Evolutionary conservation across 2,888 invertebrate genomes (phyloP).

Genomic region (Ennomos quercinarius): DNA sequence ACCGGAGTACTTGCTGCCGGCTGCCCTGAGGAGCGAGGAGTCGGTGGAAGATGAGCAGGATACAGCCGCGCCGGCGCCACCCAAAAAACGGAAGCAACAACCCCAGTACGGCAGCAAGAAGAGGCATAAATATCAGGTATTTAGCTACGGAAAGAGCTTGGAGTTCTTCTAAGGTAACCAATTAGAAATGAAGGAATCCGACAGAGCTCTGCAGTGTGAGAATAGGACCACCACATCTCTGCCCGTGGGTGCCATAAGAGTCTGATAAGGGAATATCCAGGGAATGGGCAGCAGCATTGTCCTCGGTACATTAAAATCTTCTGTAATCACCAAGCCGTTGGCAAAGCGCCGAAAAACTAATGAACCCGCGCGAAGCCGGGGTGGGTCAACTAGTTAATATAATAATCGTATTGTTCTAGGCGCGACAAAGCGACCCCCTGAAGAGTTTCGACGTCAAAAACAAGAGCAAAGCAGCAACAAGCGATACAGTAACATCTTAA

Average conservation of each 20-base stretch:
- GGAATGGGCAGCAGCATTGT: too few relatives aligned
- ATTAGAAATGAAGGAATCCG: too few relatives aligned
- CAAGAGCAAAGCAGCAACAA: conserved; percentile 72
- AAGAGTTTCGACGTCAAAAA: conserved; percentile 87
- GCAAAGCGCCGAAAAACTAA: too few relatives aligned
- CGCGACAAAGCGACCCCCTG: conserved; percentile 88
- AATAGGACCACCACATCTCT: too few relatives aligned
- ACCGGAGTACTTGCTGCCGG: conserved; percentile 96
- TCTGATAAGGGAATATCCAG: too few relatives aligned
- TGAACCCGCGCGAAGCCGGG: too few relatives aligned
- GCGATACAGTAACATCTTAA: conserved; percentile 59
- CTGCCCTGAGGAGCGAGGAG: conserved; percentile 89
- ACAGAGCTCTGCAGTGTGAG: too few relatives aligned
- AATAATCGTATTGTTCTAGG: conserved; percentile 68
- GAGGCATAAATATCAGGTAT: conserved; percentile 76
- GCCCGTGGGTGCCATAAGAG: too few relatives aligned
- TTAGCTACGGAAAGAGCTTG: too few relatives aligned
- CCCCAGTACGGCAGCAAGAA: conserved; percentile 68
- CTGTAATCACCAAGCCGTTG: too few relatives aligned
- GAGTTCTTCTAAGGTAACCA: too few relatives aligned
- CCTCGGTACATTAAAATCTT: too few relatives aligned
- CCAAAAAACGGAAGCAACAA: conserved; percentile 65
- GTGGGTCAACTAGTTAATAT: not conserved
- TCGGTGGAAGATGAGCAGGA: conserved; percentile 68
- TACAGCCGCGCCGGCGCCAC: conserved; percentile 43